These are phyloP conservation scores for Etheostoma nigrum DNA, from an alignment of 2,797 vertebrate species.

Conservation along the genomic window DNA sequence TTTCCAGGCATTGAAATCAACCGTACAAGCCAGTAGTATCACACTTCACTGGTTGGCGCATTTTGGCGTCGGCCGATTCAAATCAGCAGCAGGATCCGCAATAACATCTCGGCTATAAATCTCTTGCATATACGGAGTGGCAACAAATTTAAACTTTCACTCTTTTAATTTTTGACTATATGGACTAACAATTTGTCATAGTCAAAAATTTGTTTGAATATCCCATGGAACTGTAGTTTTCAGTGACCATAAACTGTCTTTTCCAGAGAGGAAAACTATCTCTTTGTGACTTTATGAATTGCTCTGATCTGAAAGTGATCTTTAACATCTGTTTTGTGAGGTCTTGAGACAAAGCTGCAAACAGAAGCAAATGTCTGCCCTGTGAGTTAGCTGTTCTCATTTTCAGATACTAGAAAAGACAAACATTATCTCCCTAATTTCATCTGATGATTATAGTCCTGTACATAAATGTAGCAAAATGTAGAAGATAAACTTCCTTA, in stretches of 20 bases:
- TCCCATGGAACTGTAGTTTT: conserved; percentile 15
- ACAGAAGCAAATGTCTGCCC: conserved; percentile 28
- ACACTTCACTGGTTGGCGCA: conserved; percentile 40
- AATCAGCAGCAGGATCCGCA: conserved; percentile 24
- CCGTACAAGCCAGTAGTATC: conserved; percentile 35
- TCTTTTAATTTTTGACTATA: conserved; percentile 21
- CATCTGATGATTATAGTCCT: neutral
- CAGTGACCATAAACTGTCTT: conserved; percentile 35
- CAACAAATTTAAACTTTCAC: conserved; percentile 16
- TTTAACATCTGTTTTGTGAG: conserved; percentile 50
- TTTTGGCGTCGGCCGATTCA: conserved; percentile 29
- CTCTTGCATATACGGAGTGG: neutral
- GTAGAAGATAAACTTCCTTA: neutral
- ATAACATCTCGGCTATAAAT: conserved; percentile 39
- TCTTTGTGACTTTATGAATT: conserved; percentile 48
- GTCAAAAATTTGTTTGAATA: conserved; percentile 11
- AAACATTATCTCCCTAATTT: conserved; percentile 13
- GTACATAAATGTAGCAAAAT: neutral
- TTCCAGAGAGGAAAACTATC: conserved; percentile 35
- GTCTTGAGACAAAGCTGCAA: conserved; percentile 29
- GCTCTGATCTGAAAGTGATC: conserved; percentile 27
- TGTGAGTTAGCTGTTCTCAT: conserved; percentile 17
- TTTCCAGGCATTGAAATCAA: conserved; percentile 61
- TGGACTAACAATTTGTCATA: conserved; percentile 32
- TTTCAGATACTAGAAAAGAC: neutral